Evolutionary conservation across 2,113 vertebrate genomes (phyloP).

Genomic region (Oryzias melastigma): DNA sequence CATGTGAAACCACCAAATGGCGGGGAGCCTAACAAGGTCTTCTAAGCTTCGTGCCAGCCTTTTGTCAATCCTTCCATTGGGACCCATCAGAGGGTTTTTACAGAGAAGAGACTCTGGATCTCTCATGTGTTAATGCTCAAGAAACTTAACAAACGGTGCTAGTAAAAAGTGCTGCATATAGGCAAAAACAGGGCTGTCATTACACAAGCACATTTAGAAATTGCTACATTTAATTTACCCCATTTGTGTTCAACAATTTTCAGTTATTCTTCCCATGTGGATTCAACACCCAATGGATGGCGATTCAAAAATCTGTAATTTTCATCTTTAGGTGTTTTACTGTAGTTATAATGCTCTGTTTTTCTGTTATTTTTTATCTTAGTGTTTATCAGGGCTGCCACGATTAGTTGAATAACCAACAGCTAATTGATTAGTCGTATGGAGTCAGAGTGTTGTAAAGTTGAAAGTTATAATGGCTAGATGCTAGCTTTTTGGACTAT

Average conservation of each 20-base stretch:
- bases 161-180: background rate
- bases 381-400: no score
- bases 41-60: constrained; percentile 2
- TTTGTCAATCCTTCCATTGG: constrained; percentile 7
- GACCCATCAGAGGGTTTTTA: constrained; percentile 2
- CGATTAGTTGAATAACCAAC: no score
- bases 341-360: constrained; percentile 20
- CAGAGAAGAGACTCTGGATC: constrained; percentile 17
- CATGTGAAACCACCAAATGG: constrained; percentile 29
- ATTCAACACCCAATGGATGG: constrained; percentile 29
- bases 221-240: constrained; percentile 11
- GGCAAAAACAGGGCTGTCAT: background rate
- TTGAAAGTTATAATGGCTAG: no score
- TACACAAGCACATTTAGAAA: no score
- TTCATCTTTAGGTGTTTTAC: no score
- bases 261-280: constrained; percentile 31
- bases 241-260: constrained; percentile 1
- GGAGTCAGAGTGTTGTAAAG: no score
- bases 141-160: constrained; percentile 1
- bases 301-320: constrained; percentile 48
- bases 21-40: constrained; percentile 10
- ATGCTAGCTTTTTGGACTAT: no score
- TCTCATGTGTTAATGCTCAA: background rate
- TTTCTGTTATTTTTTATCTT: constrained; percentile 31
- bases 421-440: no score